Evolutionary conservation across 2,113 vertebrate genomes (phyloP).

Genomic region (Erythrolamprus reginae): DNA sequence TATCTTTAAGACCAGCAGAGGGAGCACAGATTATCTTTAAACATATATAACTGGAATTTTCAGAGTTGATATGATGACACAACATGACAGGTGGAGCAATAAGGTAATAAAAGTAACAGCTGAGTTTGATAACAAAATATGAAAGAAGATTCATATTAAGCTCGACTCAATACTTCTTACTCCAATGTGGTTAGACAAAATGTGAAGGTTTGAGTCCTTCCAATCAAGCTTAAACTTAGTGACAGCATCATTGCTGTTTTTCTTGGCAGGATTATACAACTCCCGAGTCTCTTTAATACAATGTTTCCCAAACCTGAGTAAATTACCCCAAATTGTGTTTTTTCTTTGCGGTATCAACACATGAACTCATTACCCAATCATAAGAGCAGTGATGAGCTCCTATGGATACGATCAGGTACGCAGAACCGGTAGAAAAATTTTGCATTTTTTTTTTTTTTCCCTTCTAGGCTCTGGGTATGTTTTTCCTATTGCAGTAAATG

Average conservation of each 20-base stretch:
- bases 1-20: background rate
- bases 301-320: background rate
- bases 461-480: too few species aligned
- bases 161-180: background rate
- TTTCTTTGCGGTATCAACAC: background rate
- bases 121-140: background rate
- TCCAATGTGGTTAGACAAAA: background rate
- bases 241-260: background rate
- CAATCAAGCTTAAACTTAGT: background rate
- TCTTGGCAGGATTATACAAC: background rate
- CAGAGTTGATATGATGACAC: background rate
- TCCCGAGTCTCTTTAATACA: background rate
- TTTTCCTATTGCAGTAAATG: too few species aligned
- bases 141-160: background rate
- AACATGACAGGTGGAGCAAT: background rate
- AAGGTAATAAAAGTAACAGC: background rate
- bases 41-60: fast-evolving
- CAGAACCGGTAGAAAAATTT: too few species aligned
- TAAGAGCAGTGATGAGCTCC: too few species aligned
- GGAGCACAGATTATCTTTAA: conserved; percentile 6
- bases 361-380: background rate
- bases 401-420: too few species aligned
- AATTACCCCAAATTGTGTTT: background rate
- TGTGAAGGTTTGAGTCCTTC: background rate
- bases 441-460: too few species aligned